Percentiles rank a stretch among this genome's conserved stretches.
phyloP scores from a whole-genome alignment of 2,888 invertebrate species.

The Hybos culiciformis region DNA sequence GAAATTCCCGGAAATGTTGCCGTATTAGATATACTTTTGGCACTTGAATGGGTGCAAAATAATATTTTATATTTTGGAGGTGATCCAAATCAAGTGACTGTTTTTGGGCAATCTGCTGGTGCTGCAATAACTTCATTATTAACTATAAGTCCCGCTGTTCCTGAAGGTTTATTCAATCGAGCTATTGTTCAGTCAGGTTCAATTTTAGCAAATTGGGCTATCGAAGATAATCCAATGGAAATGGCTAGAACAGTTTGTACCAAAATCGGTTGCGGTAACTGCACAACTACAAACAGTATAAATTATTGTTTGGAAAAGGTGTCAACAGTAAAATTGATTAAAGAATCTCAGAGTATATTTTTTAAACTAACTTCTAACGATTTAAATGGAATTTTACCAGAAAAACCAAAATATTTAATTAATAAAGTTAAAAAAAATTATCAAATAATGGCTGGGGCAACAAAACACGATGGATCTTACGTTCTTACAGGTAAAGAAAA shows the following conservation, averaged over 20 bases:
- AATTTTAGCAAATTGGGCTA: constrained; percentile 37
- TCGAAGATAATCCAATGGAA: constrained; percentile 23
- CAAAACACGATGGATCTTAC: constrained; percentile 36
- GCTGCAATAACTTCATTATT: constrained; percentile 36
- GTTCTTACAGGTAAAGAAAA: constrained; percentile 34
- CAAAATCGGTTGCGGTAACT: constrained; percentile 19
- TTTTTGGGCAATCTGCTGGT: constrained; percentile 43
- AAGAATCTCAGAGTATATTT: constrained; percentile 15
- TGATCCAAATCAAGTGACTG: constrained; percentile 36
- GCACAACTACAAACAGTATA: constrained; percentile 17
- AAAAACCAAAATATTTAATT: constrained; percentile 11
- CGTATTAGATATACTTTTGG: constrained; percentile 37
- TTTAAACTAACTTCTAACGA: constrained; percentile 20
- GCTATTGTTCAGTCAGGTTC: constrained; percentile 42
- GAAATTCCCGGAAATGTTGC: constrained; percentile 43
- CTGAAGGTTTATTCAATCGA: constrained; percentile 32
- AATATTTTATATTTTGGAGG: constrained; percentile 40
- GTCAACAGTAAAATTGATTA: constrained; percentile 20
- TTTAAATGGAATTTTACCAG: constrained; percentile 22
- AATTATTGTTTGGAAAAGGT: constrained; percentile 22
- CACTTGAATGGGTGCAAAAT: constrained; percentile 39
- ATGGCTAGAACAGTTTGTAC: constrained; percentile 21
- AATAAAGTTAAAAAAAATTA: constrained; percentile 15
- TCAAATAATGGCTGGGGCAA: constrained; percentile 37
- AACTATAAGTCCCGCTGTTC: constrained; percentile 33